Evolutionary conservation across 2,113 vertebrate genomes (phyloP).

Genomic region (Pagrus major): DNA sequence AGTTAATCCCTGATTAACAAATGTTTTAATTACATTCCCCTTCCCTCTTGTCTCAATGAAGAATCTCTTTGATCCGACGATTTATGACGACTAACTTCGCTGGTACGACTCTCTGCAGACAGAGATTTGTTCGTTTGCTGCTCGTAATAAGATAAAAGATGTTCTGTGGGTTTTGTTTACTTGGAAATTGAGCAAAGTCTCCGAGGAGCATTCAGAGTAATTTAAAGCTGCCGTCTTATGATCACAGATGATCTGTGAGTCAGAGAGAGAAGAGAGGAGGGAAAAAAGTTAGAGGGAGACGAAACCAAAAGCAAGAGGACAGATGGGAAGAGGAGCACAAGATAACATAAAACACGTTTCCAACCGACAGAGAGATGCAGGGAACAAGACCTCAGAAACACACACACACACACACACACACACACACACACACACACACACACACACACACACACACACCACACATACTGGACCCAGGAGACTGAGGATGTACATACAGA

Average conservation of each 20-base stretch:
- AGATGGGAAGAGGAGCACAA: background rate
- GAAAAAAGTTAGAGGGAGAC: background rate
- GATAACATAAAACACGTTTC: conserved; percentile 15
- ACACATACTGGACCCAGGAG: background rate
- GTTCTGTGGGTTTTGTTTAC: conserved; percentile 38
- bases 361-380: conserved; percentile 2
- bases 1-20: no score
- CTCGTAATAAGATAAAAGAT: conserved; percentile 22
- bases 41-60: background rate
- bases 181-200: conserved; percentile 29
- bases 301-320: background rate
- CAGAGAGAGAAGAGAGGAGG: no score
- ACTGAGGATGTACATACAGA: background rate
- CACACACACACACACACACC: conserved; percentile 7
- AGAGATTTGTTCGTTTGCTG: conserved; percentile 19
- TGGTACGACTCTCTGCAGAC: background rate
- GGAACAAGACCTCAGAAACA: background rate
- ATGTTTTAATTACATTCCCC: no score
- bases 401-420: background rate
- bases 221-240: conserved; percentile 32
- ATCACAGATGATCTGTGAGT: conserved; percentile 28
- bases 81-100: background rate
- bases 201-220: conserved; percentile 18
- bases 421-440: conserved; percentile 4
- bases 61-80: conserved; percentile 10